Base-by-base conservation (phyloP, 2,113 vertebrate genomes). In the Nymphicus hollandicus region DNA sequence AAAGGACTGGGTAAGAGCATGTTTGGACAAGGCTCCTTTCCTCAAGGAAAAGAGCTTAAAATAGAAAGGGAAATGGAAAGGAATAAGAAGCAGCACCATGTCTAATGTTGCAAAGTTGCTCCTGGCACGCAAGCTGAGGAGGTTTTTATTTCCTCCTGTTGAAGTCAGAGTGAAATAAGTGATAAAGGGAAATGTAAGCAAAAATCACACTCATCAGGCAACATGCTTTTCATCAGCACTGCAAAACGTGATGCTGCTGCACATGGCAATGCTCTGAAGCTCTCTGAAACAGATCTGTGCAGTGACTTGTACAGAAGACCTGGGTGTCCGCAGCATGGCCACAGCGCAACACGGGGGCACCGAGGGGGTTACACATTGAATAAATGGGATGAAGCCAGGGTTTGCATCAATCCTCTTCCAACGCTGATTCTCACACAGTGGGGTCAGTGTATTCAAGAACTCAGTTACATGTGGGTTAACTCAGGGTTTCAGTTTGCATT, bases 181-280 rank as follows among this genome's bases (percentile, higher is more conserved):
- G 91, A 93, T 71, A 90, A 88, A 89, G 55, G 43, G 68, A 90
- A 95, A 88, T 50, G 74, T 93, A 95, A 95, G 31, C 70, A 96
- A 91, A 91, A 86, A 61, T 86, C 64, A 86, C 80, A 88, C 93
- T 91, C 80, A 78, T 63, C 86, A 83, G 68, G 63, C 41, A 91
- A 35, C 8, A 5, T 1, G 10, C 7, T 82, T 72, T 69, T 60
- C 83, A 86, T 56, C 68, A 86, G 68, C 0, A 0, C 1, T 20
- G 11, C 52, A 44, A 73, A 95, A 81, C 0, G 1, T 81, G 93
- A 73, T 15, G 64, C 37, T 70, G 25, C 37, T 84, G 29, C 77
- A 66, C 4, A 2, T n/a, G 64, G 72, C 83, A 56, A 53, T 17
- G 20, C 28, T 49, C 60, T 37, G 64, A 53, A 78, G 50, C n/a